phyloP scores from a whole-genome alignment of 2,888 invertebrate species.

The Campoplex capitator region DNA sequence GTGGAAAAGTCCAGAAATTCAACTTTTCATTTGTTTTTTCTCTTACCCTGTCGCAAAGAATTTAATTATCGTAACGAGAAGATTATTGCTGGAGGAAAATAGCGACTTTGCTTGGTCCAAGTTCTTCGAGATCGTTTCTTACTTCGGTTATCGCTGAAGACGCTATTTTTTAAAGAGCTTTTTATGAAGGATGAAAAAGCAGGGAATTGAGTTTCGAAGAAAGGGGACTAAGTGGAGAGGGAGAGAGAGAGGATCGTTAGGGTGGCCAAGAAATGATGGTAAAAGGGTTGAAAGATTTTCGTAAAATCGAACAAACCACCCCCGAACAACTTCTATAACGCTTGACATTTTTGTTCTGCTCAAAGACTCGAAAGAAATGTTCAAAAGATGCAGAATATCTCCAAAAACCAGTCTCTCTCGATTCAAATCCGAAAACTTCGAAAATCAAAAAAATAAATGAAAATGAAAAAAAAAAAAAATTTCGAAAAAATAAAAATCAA shows the following conservation, averaged over 20 bases:
- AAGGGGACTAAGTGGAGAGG: too few species aligned
- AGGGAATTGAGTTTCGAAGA: neutral
- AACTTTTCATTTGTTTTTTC: neutral
- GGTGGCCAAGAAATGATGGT: too few species aligned
- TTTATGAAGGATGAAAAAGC: neutral
- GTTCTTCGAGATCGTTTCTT: neutral
- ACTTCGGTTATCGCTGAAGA: neutral
- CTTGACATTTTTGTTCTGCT: neutral
- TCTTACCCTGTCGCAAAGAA: neutral
- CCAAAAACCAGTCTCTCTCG: neutral
- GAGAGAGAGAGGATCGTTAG: too few species aligned
- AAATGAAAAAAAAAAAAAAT: too few species aligned
- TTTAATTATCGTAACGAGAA: slow-evolving; percentile 14
- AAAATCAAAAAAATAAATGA: neutral
- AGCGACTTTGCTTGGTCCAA: neutral
- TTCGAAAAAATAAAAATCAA: neutral
- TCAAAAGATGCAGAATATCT: neutral
- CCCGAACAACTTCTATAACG: neutral
- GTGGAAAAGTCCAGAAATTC: slow-evolving; percentile 16
- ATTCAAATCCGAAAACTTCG: neutral
- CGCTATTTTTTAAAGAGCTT: neutral
- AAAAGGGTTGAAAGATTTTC: neutral
- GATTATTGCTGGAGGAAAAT: slow-evolving; percentile 1
- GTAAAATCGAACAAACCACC: neutral
- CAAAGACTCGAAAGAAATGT: neutral